These are phyloP conservation scores for Muschampia plurimacula DNA, from an alignment of 2,888 invertebrate species.

Conservation along the genomic window DNA sequence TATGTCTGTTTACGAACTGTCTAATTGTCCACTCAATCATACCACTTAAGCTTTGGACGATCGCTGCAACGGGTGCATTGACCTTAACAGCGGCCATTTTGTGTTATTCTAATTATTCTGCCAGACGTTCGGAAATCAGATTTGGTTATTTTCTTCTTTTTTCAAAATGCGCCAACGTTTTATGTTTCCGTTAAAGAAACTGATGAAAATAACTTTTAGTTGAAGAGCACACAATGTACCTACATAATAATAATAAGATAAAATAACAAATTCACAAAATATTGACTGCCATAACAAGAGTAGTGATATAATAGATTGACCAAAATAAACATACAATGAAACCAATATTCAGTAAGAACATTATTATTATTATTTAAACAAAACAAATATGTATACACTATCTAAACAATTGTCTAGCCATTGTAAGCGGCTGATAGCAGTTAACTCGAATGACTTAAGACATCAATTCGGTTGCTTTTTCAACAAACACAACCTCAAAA, in stretches of 20 bases:
- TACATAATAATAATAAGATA: no score
- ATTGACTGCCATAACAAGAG: not conserved
- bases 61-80: conserved; percentile 49
- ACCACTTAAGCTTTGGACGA: conserved; percentile 50
- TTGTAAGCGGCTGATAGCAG: conserved; percentile 40
- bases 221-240: no score
- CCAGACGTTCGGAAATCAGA: conserved; percentile 47
- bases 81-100: conserved; percentile 66
- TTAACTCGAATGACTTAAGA: conserved; percentile 41
- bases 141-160: conserved; percentile 3
- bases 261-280: not conserved
- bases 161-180: not conserved
- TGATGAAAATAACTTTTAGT: no score
- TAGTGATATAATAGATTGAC: not conserved
- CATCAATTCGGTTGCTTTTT: conserved; percentile 45
- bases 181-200: not conserved
- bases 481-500: conserved; percentile 47
- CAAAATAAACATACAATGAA: conserved; percentile 10
- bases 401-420: conserved; percentile 42
- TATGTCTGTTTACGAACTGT: conserved; percentile 41
- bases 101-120: conserved; percentile 68
- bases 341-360: conserved; percentile 8
- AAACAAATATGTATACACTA: conserved; percentile 42
- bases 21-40: conserved; percentile 51
- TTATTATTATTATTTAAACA: conserved; percentile 32